Conservation (phyloP, 1,140 invertebrate species). For the Drosophila truncata region DNA sequence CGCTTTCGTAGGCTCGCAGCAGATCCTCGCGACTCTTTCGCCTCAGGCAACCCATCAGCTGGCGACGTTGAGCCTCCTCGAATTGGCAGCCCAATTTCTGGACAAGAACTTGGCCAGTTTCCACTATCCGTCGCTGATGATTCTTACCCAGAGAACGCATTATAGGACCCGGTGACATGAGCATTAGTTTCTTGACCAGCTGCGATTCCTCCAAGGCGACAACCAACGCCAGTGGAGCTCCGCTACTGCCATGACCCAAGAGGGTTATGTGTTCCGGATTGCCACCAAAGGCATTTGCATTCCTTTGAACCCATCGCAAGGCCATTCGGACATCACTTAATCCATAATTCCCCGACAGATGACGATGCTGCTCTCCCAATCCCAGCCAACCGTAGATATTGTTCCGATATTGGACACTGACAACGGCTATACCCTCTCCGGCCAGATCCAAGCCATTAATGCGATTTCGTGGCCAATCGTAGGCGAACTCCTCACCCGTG, state of each 20-base stretch:
- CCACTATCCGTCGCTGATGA: slow-evolving; percentile 46
- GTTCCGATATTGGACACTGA: slow-evolving; percentile 88
- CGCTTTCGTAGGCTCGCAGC: slow-evolving; percentile 87
- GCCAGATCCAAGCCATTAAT: slow-evolving; percentile 89
- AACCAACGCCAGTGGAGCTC: slow-evolving; percentile 58
- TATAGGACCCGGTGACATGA: slow-evolving; percentile 90
- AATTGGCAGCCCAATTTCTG: slow-evolving; percentile 86
- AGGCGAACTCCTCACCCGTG: slow-evolving; percentile 87
- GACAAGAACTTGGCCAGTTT: slow-evolving; percentile 87
- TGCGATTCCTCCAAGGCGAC: slow-evolving; percentile 19
- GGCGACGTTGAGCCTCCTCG: slow-evolving; percentile 71
- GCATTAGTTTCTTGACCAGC: slow-evolving; percentile 83
- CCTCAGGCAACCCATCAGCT: slow-evolving; percentile 87
- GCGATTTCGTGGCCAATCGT: slow-evolving; percentile 85
- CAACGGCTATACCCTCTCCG: slow-evolving; percentile 88
- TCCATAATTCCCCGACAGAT: slow-evolving; percentile 89
- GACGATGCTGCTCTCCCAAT: slow-evolving; percentile 86
- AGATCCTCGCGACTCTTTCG: slow-evolving; percentile 86
- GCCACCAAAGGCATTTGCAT: slow-evolving; percentile 91
- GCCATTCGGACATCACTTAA: slow-evolving; percentile 90
- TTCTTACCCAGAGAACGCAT: slow-evolving; percentile 81
- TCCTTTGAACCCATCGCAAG: slow-evolving; percentile 90
- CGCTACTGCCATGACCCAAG: slow-evolving; percentile 87
- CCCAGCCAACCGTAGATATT: slow-evolving; percentile 91
- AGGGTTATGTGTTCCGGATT: slow-evolving; percentile 89